These are phyloP conservation scores for Cyanocitta stelleri DNA, from an alignment of 2,113 vertebrate species.

Conservation along the genomic window DNA sequence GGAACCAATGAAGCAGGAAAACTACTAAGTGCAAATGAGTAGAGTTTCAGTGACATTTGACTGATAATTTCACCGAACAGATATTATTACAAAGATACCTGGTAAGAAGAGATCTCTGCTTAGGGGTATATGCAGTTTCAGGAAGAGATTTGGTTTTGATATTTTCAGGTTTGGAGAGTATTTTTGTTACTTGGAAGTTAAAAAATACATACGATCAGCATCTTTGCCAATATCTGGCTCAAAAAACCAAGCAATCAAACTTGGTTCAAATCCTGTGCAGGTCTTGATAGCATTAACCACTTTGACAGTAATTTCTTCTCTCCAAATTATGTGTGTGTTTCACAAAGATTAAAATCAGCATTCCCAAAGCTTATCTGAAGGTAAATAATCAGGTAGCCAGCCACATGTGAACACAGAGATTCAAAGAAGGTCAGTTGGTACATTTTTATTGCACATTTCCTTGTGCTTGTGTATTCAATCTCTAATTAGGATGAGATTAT, in stretches of 20 bases:
- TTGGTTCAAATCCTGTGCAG: neutral
- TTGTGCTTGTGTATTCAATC: neutral
- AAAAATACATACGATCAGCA: neutral
- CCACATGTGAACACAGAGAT: neutral
- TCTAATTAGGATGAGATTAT: neutral
- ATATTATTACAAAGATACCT: slow-evolving; percentile 2
- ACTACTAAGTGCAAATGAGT: neutral
- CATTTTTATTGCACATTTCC: neutral
- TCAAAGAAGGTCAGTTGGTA: neutral
- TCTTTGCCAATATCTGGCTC: neutral
- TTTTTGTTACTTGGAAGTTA: neutral
- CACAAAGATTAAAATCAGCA: neutral
- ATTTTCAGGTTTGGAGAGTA: neutral
- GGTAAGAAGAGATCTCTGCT: neutral
- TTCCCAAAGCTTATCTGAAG: neutral
- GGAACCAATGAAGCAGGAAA: slow-evolving; percentile 30
- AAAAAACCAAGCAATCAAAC: neutral
- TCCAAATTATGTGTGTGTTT: neutral
- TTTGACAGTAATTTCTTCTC: neutral
- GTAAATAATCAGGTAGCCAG: neutral
- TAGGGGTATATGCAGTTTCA: slow-evolving; percentile 13
- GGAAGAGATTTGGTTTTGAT: slow-evolving; percentile 19
- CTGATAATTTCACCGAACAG: slow-evolving; percentile 14
- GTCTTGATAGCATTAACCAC: neutral
- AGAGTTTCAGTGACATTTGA: slow-evolving; percentile 25